Percentiles rank a stretch among this genome's conserved stretches.
phyloP scores from a whole-genome alignment of 2,797 vertebrate species.

The Limnodromus scolopaceus region DNA sequence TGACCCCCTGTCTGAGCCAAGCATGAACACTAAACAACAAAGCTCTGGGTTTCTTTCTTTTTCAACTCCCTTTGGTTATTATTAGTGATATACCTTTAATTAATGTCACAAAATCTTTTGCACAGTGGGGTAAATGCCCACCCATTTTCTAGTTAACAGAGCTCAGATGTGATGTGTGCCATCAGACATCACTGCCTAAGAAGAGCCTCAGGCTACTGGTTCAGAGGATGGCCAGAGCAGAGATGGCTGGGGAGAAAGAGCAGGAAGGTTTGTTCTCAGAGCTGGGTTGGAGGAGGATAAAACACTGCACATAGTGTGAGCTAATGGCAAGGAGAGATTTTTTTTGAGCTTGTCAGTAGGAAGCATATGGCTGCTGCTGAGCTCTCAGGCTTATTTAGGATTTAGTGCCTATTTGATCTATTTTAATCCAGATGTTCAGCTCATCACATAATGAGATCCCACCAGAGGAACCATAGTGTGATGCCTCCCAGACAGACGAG shows the following conservation, averaged over 20 bases:
- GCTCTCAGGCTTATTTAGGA: conserved; percentile 66
- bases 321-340: conserved; percentile 35
- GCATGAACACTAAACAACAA: background rate
- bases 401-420: conserved; percentile 62
- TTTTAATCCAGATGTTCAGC: conserved; percentile 68
- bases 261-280: background rate
- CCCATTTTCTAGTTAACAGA: background rate
- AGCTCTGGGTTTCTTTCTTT: background rate
- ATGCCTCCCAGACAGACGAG: background rate
- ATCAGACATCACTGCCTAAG: background rate
- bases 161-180: background rate
- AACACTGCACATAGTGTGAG: background rate
- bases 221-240: background rate
- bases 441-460: conserved; percentile 64
- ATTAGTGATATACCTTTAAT: background rate
- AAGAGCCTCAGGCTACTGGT: background rate
- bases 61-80: background rate
- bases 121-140: background rate
- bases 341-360: conserved; percentile 25
- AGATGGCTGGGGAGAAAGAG: background rate
- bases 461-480: background rate
- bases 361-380: conserved; percentile 62
- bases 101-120: background rate
- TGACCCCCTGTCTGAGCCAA: background rate
- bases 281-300: background rate